phyloP scores from a whole-genome alignment of 2,797 vertebrate species.

The Petrocephalus schoutedeni region DNA sequence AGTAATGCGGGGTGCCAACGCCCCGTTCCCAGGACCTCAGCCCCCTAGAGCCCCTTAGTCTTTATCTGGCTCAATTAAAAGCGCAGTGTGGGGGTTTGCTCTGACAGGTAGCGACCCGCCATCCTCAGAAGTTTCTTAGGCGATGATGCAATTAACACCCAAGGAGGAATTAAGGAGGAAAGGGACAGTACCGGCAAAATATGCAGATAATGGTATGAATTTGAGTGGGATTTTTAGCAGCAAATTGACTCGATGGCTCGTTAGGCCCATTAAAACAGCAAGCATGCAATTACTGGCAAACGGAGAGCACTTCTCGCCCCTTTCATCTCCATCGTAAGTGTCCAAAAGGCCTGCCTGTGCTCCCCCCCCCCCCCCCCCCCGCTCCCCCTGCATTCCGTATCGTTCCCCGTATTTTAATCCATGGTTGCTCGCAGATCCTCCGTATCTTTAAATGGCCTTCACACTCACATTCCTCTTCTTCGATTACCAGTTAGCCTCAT shows the following conservation, averaged over 20 bases:
- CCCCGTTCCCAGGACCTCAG: slow-evolving; percentile 65
- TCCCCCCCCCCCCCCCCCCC: background rate
- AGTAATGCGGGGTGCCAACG: slow-evolving; percentile 64
- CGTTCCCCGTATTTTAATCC: slow-evolving; percentile 4
- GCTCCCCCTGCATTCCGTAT: background rate
- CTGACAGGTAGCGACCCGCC: slow-evolving; percentile 19
- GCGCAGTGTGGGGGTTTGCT: slow-evolving; percentile 63
- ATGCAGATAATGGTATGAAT: slow-evolving; percentile 35
- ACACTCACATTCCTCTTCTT: background rate
- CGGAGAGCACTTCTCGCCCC: slow-evolving; percentile 17
- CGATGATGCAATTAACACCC: slow-evolving; percentile 20
- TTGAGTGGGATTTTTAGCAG: slow-evolving; percentile 40
- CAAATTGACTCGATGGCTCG: slow-evolving; percentile 43
- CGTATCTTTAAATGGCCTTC: background rate
- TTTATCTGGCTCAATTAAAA: slow-evolving; percentile 79
- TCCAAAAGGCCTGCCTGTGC: background rate
- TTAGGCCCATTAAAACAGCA: slow-evolving; percentile 41
- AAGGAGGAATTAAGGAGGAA: slow-evolving; percentile 15
- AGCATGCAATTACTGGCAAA: slow-evolving; percentile 45
- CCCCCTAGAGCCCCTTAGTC: slow-evolving; percentile 69
- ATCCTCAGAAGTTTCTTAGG: background rate
- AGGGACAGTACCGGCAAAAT: slow-evolving; percentile 16
- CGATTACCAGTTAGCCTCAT: slow-evolving; percentile 1
- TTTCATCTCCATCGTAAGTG: background rate
- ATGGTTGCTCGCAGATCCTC: background rate